Base-by-base conservation (phyloP, 2,888 invertebrate species). In the Ommatoiulus sabulosus region DNA sequence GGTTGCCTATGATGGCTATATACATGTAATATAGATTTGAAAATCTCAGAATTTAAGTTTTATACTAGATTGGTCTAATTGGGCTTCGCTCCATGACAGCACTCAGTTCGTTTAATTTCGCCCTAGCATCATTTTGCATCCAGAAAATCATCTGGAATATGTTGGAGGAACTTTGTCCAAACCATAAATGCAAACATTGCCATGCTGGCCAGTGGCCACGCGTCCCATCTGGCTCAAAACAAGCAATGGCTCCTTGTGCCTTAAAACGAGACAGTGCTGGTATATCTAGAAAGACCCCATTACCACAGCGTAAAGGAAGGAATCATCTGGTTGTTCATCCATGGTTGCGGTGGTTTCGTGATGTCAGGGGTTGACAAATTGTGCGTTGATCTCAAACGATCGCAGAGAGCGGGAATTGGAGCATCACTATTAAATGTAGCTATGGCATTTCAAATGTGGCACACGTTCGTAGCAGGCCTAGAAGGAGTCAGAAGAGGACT, bases 221-320 rank as follows among this genome's bases (percentile, higher is more conserved):
- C 12, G 12, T 52, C 52, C 52, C 52, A 52, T 52, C 12, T 52
- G 52, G 52, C 15, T 44, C n/a, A 46, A 44, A 86, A 86, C 10
- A 44, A 86, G 15, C 4, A n/a, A n/a, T n/a, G n/a, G n/a, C n/a
- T n/a, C n/a, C n/a, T n/a, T n/a, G n/a, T n/a, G n/a, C 8, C 44
- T 7, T 86, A 43, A 43, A 20, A 44, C 3, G 10, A 7, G 43
- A n/a, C 20, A 10, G 44, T 86, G 44, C 10, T 86, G 44, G 7
- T 86, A 8, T 86, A 43, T n/a, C 24, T 86, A 20, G 44, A 44
- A 8, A 86, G 10, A 44, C n/a, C 10, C 8, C 7, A 20, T 87
- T 87, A 87, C 87, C 87, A 87, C 87, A 52, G 87, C 87, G 17
- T 87, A 87, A 7, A 87, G 57, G 24, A 87, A 52, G 17, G 87